phyloP scores from a whole-genome alignment of 1,140 invertebrate genomes.

The Drosophila paulistorum region DNA sequence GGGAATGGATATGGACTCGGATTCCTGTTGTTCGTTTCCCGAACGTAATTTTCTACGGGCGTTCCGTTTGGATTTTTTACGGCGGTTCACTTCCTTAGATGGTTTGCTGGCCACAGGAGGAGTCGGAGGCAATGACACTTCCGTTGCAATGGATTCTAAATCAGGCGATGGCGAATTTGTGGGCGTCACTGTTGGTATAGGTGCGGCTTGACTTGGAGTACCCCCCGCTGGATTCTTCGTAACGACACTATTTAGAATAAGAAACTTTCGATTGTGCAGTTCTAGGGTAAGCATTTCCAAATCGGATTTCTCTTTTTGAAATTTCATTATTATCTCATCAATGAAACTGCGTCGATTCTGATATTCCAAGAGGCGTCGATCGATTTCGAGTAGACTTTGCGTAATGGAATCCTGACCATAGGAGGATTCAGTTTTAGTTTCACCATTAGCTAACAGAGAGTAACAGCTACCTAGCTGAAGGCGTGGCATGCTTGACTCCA shows the following conservation, averaged over 20 bases:
- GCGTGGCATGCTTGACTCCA: constrained; percentile 31
- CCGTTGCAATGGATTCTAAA: constrained; percentile 9
- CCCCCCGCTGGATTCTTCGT: constrained; percentile 8
- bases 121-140: background rate
- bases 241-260: constrained; percentile 58
- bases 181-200: constrained; percentile 11
- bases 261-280: constrained; percentile 71
- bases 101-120: background rate
- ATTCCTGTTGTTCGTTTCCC: background rate
- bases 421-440: background rate
- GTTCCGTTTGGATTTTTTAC: background rate
- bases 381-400: constrained; percentile 66
- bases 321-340: constrained; percentile 78
- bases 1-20: constrained; percentile 3
- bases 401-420: constrained; percentile 39
- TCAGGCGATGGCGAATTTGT: constrained; percentile 19
- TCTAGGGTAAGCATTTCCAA: constrained; percentile 64
- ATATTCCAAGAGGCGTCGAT: constrained; percentile 70
- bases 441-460: background rate
- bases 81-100: background rate
- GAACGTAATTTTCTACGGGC: background rate
- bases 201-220: constrained; percentile 7
- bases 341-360: constrained; percentile 70
- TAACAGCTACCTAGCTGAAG: constrained; percentile 22
- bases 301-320: constrained; percentile 75